Conservation (phyloP, 2,113 vertebrate species). For the Rostratula benghalensis region DNA sequence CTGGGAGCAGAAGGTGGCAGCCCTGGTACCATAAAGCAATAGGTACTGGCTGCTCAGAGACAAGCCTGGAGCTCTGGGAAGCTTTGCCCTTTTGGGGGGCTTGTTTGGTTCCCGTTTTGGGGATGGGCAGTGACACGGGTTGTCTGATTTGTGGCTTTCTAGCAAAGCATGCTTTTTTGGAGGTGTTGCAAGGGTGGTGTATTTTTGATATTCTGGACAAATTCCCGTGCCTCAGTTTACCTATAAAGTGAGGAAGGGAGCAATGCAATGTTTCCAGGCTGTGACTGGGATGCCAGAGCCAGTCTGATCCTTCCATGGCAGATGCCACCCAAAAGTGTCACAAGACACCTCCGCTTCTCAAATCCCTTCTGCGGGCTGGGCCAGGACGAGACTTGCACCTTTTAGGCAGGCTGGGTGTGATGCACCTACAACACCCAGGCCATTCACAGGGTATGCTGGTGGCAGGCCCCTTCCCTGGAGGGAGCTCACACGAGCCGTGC, state of each 20-base stretch:
- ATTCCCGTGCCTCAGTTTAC: not conserved
- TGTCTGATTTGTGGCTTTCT: not conserved
- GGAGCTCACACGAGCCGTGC: accelerated
- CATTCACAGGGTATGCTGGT: accelerated
- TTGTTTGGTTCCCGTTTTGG: not conserved
- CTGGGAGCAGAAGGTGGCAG: not conserved
- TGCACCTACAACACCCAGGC: accelerated
- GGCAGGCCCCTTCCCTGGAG: accelerated
- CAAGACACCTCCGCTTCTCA: accelerated
- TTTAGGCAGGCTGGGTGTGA: not conserved
- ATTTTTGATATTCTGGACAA: not conserved
- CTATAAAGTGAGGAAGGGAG: not conserved
- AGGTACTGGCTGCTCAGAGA: not conserved
- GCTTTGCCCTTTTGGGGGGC: not conserved
- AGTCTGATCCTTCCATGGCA: accelerated
- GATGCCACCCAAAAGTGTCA: not conserved
- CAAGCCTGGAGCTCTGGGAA: not conserved
- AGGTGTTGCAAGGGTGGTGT: not conserved
- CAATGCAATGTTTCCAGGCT: not conserved
- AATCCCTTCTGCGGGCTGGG: accelerated
- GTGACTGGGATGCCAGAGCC: not conserved
- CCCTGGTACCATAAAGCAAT: not conserved
- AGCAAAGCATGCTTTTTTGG: not conserved
- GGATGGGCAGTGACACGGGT: not conserved
- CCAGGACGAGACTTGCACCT: not conserved